Percentiles rank a stretch among this genome's conserved stretches.
phyloP scores from a whole-genome alignment of 2,113 vertebrate species.

The Tachuris rubrigastra region DNA sequence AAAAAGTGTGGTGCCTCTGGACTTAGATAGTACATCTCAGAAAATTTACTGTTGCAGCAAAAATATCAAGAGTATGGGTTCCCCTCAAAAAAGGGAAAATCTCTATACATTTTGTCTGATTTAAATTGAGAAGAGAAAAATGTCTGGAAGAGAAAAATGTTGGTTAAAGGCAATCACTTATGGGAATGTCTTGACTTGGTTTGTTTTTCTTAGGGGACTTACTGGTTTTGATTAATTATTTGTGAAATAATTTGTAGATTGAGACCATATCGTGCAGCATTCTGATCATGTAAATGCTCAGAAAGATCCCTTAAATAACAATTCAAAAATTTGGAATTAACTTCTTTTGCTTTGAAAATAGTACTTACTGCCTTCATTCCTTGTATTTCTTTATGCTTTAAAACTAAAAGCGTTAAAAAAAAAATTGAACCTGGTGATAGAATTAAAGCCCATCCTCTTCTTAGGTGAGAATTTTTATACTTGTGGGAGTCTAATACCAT shows the following conservation, averaged over 20 bases:
- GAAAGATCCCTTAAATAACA: neutral
- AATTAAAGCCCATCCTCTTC: neutral
- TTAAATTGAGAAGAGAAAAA: neutral
- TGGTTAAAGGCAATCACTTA: neutral
- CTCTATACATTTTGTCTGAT: neutral
- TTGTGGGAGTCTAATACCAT: neutral
- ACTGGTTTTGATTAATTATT: neutral
- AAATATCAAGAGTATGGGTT: neutral
- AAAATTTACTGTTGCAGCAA: neutral
- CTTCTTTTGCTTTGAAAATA: neutral
- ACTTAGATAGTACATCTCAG: neutral
- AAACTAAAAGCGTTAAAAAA: neutral
- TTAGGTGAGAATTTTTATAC: neutral
- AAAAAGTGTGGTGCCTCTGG: neutral
- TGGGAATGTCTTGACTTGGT: neutral
- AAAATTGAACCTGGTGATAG: neutral
- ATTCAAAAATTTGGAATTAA: neutral
- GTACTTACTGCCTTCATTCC: neutral
- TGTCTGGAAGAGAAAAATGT: neutral
- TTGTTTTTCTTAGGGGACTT: neutral
- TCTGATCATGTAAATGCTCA: neutral
- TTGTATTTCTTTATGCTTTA: neutral
- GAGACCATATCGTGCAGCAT: neutral
- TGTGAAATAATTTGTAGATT: neutral
- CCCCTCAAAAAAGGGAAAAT: neutral